A percentile compares a stretch with the other conserved stretches of the same genome.
These are phyloP conservation scores for Chironomus tentans DNA, from an alignment of 2,888 invertebrate genomes.

Conservation along the genomic window DNA sequence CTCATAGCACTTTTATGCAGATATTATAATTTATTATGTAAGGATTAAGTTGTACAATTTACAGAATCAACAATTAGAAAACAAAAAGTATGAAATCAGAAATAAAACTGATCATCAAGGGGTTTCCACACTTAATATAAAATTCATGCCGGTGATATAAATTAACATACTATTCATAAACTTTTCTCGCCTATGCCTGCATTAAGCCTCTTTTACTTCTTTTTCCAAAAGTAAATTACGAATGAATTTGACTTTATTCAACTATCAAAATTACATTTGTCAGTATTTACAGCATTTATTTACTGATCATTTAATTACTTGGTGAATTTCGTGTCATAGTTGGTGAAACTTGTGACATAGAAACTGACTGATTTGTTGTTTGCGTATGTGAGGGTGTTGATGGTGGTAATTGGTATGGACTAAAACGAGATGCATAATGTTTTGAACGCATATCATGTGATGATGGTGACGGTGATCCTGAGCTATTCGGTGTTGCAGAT, in stretches of 20 bases:
- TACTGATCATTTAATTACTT: conserved; percentile 9
- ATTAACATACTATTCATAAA: no score
- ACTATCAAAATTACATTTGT: no score
- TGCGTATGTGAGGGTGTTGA: conserved; percentile 13
- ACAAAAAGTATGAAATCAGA: no score
- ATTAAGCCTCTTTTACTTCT: neutral
- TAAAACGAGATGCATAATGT: conserved; percentile 38
- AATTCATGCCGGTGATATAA: no score
- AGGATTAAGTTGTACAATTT: no score
- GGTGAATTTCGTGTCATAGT: conserved; percentile 1
- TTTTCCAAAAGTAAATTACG: no score
- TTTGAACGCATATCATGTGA: conserved; percentile 37
- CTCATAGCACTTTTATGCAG: no score
- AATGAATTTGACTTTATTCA: no score
- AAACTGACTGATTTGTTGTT: neutral
- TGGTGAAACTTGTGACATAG: neutral
- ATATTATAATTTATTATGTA: no score
- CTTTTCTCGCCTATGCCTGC: neutral
- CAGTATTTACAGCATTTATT: neutral
- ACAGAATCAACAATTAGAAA: no score
- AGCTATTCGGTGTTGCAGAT: conserved; percentile 36
- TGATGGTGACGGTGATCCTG: conserved; percentile 39
- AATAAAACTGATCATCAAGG: no score
- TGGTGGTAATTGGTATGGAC: conserved; percentile 36
- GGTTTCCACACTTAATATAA: no score